A percentile compares a stretch with the other conserved stretches of the same genome.
Evolutionary conservation across 2,797 vertebrate species (phyloP).

Genomic region (Hybognathus amarus): DNA sequence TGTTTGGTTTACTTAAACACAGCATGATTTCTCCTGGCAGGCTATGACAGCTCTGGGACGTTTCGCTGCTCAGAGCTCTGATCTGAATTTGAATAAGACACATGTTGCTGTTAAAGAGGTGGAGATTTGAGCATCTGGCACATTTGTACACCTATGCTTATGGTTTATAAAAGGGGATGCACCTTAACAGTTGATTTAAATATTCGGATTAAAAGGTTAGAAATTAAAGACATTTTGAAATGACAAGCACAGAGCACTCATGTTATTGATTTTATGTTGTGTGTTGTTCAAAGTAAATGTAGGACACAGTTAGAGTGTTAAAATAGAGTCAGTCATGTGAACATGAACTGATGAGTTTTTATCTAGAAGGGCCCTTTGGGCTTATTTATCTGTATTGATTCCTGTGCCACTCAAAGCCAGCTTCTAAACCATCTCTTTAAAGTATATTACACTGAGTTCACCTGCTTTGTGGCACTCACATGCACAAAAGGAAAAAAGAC

Average conservation of each 20-base stretch:
- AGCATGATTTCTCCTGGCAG: conserved; percentile 15
- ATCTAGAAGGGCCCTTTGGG: conserved; percentile 18
- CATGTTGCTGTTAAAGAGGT: conserved; percentile 17
- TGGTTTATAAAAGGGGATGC: neutral
- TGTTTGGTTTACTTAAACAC: conserved; percentile 17
- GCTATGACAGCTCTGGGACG: conserved; percentile 22
- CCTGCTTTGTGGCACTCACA: neutral
- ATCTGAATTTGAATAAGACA: conserved; percentile 36
- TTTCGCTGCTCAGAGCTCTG: conserved; percentile 19
- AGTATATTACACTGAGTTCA: neutral
- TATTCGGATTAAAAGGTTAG: neutral
- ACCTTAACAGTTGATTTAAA: neutral
- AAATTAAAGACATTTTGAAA: neutral
- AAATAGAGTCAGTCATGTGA: conserved; percentile 35
- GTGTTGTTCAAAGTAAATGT: conserved; percentile 33
- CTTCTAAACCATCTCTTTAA: conserved; percentile 22
- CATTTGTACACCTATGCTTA: neutral
- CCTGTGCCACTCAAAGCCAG: conserved; percentile 16
- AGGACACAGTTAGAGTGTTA: conserved; percentile 18
- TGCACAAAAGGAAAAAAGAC: neutral
- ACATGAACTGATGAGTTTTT: conserved; percentile 30
- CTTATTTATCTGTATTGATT: conserved; percentile 31
- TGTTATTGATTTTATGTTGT: neutral
- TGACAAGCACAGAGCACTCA: neutral
- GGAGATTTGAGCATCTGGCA: neutral